A percentile compares a stretch with the other conserved stretches of the same genome.
Conservation (phyloP, 2,113 vertebrate genomes). For the Anser cygnoides region DNA sequence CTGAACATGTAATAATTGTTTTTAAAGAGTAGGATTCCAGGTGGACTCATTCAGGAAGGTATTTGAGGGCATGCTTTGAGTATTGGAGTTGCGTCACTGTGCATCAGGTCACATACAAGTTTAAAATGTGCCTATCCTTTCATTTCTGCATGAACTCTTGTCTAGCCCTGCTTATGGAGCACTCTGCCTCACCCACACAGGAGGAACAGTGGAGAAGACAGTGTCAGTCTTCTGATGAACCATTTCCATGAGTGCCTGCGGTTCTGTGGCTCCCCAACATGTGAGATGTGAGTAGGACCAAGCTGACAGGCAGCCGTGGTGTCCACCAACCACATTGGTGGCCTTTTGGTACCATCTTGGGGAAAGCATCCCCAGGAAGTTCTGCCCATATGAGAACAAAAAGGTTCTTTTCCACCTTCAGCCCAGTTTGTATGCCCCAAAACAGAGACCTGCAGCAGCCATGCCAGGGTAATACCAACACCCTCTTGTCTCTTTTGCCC, state of each 20-base stretch:
- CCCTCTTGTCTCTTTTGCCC: neutral
- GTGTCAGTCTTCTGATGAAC: neutral
- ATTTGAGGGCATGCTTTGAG: neutral
- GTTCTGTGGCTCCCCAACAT: neutral
- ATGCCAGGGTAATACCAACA: neutral
- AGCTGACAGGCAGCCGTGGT: rapidly evolving
- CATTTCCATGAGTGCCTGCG: neutral
- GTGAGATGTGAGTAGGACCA: neutral
- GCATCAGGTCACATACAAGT: neutral
- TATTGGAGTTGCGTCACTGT: neutral
- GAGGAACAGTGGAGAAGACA: neutral
- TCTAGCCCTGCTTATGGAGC: rapidly evolving
- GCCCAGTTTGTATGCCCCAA: neutral
- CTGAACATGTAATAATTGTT: rapidly evolving
- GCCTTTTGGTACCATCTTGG: neutral
- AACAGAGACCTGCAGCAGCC: neutral
- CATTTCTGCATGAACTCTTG: neutral
- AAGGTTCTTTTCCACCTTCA: neutral
- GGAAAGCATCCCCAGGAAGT: neutral
- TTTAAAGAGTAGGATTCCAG: neutral
- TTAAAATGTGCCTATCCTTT: neutral
- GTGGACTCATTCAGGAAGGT: neutral
- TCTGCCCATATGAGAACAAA: neutral
- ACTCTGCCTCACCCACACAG: neutral
- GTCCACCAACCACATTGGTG: rapidly evolving